Evolutionary conservation across 1,140 invertebrate species (phyloP).

Genomic region (Drosophila leontia): DNA sequence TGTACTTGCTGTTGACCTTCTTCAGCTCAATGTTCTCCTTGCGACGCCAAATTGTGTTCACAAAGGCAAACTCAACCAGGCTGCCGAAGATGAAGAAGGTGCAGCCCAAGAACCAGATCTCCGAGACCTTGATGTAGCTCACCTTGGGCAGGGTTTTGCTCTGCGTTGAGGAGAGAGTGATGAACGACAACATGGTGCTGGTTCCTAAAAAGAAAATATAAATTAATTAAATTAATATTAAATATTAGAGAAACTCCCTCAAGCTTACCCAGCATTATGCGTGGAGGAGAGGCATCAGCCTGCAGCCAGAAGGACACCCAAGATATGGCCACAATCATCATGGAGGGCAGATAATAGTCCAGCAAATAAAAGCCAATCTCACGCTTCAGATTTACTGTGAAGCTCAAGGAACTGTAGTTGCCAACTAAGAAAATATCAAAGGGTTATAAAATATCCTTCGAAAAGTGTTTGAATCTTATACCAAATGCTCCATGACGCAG

Average conservation of each 20-base stretch:
- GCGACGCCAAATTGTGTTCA: slow-evolving; percentile 94
- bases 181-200: slow-evolving; percentile 95
- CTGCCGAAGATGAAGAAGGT: slow-evolving; percentile 94
- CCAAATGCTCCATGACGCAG: slow-evolving; percentile 90
- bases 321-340: slow-evolving; percentile 94
- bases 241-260: neutral
- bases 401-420: slow-evolving; percentile 92
- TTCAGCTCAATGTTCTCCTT: slow-evolving; percentile 93
- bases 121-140: slow-evolving; percentile 95
- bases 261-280: slow-evolving; percentile 90
- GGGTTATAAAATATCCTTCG: neutral
- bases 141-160: slow-evolving; percentile 93
- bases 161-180: slow-evolving; percentile 92
- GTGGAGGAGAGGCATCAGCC: slow-evolving; percentile 93
- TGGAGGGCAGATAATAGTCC: slow-evolving; percentile 95
- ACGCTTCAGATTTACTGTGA: slow-evolving; percentile 91
- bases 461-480: slow-evolving; percentile 63
- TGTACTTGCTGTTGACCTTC: slow-evolving; percentile 94
- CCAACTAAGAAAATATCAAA: slow-evolving; percentile 86
- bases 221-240: neutral
- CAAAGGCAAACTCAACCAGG: slow-evolving; percentile 94
- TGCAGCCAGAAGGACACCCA: slow-evolving; percentile 97
- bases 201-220: slow-evolving; percentile 86
- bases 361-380: slow-evolving; percentile 95
- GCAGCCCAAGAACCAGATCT: slow-evolving; percentile 94